phyloP scores from a whole-genome alignment of 2,888 invertebrate species.

The Limnephilus rhombicus region DNA sequence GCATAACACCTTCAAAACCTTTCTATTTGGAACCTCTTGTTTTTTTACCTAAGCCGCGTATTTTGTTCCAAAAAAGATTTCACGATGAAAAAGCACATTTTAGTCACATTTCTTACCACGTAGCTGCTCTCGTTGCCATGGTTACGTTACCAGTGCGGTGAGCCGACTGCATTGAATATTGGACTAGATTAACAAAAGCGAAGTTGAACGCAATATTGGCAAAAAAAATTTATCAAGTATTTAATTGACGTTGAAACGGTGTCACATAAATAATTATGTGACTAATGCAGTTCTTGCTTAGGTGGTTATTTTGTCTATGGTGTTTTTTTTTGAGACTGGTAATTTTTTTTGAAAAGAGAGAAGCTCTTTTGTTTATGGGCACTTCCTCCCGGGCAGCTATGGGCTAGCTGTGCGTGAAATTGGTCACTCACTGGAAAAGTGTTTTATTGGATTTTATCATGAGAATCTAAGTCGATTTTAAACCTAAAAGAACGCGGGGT shows the following conservation, averaged over 20 bases:
- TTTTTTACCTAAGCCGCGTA: not conserved
- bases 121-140: not conserved
- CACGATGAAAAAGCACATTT: not conserved
- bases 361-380: no score
- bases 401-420: no score
- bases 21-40: not conserved
- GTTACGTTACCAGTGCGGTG: not conserved
- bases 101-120: not conserved
- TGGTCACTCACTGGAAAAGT: no score
- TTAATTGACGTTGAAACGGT: not conserved
- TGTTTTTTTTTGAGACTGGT: no score
- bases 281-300: no score
- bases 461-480: no score
- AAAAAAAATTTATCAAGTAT: not conserved
- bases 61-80: not conserved
- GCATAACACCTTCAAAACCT: not conserved
- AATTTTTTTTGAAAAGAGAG: no score
- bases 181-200: not conserved
- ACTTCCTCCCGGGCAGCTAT: no score
- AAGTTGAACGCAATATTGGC: not conserved
- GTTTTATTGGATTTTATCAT: no score
- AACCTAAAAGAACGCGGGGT: no score
- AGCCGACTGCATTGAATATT: not conserved
- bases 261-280: no score
- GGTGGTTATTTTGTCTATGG: no score